These are phyloP conservation scores for Camponotus pennsylvanicus DNA, from an alignment of 1,140 invertebrate species.

Conservation along the genomic window DNA sequence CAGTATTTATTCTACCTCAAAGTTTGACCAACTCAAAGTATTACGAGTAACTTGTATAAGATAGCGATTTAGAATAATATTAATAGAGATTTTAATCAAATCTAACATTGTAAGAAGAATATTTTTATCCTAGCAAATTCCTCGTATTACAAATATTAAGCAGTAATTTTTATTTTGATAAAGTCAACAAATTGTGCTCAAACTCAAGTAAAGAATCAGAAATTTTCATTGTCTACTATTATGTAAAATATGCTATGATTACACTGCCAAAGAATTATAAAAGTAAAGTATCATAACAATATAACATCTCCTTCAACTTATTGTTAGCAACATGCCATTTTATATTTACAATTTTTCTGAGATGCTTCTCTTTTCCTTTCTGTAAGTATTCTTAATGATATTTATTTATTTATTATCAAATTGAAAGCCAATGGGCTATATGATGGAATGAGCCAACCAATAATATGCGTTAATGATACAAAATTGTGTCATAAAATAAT, in stretches of 20 bases:
- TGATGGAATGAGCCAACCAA: too few relatives aligned
- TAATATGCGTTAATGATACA: neutral
- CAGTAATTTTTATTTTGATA: neutral
- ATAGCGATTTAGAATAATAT: neutral
- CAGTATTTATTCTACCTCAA: conserved; percentile 61
- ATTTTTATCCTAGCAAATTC: neutral
- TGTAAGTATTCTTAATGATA: conserved; percentile 1
- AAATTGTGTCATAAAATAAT: neutral
- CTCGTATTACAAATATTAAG: neutral
- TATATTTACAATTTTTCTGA: neutral
- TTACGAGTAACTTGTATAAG: neutral
- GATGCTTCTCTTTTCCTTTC: neutral
- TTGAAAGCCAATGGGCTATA: too few relatives aligned
- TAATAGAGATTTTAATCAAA: neutral
- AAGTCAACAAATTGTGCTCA: neutral
- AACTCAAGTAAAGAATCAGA: neutral
- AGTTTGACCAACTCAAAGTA: conserved; percentile 31
- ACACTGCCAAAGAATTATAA: neutral
- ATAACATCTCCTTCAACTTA: too few relatives aligned
- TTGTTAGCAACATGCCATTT: neutral
- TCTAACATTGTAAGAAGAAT: conserved; percentile 38
- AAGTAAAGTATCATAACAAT: neutral
- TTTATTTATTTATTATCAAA: neutral
- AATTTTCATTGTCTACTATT: neutral
- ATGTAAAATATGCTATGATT: neutral